Percentiles rank a stretch among this genome's conserved stretches.
phyloP scores from a whole-genome alignment of 1,140 invertebrate species.

The Delia radicum region DNA sequence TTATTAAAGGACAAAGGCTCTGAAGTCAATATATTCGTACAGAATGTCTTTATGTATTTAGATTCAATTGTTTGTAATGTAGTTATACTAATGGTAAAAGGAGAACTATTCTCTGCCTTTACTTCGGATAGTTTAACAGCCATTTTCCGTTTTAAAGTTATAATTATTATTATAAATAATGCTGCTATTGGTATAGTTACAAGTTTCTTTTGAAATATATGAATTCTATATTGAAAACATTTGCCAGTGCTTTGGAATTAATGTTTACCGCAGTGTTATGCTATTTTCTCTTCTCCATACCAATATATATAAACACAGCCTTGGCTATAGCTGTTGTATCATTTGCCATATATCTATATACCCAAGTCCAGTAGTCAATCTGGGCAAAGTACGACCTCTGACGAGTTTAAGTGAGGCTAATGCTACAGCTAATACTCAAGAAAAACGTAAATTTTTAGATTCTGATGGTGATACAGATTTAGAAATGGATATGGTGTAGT shows the following conservation, averaged over 20 bases:
- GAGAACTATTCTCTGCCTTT: constrained; percentile 65
- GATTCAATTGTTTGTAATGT: constrained; percentile 92
- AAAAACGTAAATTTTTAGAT: constrained; percentile 42
- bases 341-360: constrained; percentile 82
- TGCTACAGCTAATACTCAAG: constrained; percentile 7
- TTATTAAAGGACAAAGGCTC: constrained; percentile 83
- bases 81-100: constrained; percentile 66
- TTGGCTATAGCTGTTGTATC: constrained; percentile 82
- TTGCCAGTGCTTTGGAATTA: constrained; percentile 91
- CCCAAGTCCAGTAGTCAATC: constrained; percentile 82
- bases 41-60: constrained; percentile 95
- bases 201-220: constrained; percentile 90
- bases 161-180: constrained; percentile 87
- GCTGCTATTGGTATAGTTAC: constrained; percentile 90
- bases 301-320: constrained; percentile 80
- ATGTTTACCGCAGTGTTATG: constrained; percentile 88
- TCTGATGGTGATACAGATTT: constrained; percentile 42
- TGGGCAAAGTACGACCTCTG: constrained; percentile 49
- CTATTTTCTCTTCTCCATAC: constrained; percentile 85
- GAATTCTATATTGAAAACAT: constrained; percentile 95
- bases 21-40: constrained; percentile 85
- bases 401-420: constrained; percentile 35
- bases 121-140: constrained; percentile 60
- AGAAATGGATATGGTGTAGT: constrained; percentile 47
- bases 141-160: constrained; percentile 68